phyloP scores from a whole-genome alignment of 2,797 vertebrate genomes.

The Cynopterus sphinx region DNA sequence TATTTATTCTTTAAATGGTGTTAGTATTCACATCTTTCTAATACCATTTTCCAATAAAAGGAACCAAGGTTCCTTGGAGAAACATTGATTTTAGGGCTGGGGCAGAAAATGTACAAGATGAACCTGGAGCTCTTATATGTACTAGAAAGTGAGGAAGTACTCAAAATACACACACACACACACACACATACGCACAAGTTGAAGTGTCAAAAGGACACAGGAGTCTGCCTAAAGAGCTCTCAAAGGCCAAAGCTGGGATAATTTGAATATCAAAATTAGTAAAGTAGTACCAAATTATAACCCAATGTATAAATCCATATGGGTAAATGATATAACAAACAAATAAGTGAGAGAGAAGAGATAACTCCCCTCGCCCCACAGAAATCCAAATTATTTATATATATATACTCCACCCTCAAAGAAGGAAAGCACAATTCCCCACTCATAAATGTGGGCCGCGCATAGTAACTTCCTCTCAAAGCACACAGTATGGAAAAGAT shows the following conservation, averaged over 20 bases:
- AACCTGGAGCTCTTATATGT: not conserved
- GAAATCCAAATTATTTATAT: not conserved
- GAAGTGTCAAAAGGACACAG: not conserved
- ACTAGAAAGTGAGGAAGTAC: not conserved
- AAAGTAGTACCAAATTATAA: not conserved
- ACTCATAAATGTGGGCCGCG: not conserved
- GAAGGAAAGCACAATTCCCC: not conserved
- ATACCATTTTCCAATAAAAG: not conserved
- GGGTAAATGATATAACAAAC: not conserved
- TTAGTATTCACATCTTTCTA: not conserved
- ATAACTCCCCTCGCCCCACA: not conserved
- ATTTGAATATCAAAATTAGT: not conserved
- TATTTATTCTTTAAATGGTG: slow-evolving; percentile 6
- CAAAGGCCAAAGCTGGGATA: not conserved
- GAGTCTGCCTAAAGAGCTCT: not conserved
- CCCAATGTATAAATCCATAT: not conserved
- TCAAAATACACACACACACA: not conserved
- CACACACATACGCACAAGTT: not conserved
- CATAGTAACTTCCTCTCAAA: not conserved
- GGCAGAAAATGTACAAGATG: not conserved
- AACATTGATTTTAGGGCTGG: not conserved
- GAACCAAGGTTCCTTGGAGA: not conserved
- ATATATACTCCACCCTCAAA: not conserved
- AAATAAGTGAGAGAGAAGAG: not conserved
- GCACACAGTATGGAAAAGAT: not conserved